phyloP scores from a whole-genome alignment of 2,888 invertebrate genomes.

The Eulithis testata region DNA sequence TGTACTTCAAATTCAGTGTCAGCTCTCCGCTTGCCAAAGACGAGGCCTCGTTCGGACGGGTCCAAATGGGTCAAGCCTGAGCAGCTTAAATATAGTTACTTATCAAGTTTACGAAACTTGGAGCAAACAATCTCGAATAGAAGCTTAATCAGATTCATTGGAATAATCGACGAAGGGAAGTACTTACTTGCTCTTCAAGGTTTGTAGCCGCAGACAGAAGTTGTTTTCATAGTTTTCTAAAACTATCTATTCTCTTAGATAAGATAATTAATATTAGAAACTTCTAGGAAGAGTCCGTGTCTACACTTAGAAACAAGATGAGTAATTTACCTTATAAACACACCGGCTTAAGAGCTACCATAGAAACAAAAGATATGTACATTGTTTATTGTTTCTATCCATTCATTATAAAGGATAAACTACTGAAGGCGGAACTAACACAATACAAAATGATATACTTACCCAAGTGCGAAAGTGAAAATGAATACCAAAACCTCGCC shows the following conservation, averaged over 20 bases:
- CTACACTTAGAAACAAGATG: too few species aligned
- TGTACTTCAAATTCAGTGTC: background rate
- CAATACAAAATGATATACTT: background rate
- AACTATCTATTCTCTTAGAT: too few species aligned
- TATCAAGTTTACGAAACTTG: slow-evolving; percentile 63
- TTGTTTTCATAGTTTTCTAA: too few species aligned
- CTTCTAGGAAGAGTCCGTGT: too few species aligned
- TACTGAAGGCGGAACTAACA: too few species aligned
- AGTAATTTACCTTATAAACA: too few species aligned
- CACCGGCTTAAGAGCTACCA: too few species aligned
- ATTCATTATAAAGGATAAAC: too few species aligned
- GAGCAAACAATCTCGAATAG: slow-evolving; percentile 77
- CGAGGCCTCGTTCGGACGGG: slow-evolving; percentile 2
- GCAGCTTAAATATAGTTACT: slow-evolving; percentile 22
- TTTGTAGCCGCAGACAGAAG: too few species aligned
- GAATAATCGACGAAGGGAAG: slow-evolving; percentile 50
- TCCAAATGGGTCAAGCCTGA: slow-evolving; percentile 59
- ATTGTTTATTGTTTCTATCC: too few species aligned
- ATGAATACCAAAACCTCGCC: slow-evolving; percentile 8
- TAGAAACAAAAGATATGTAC: too few species aligned
- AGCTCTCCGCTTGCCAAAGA: slow-evolving; percentile 8
- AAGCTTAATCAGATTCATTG: slow-evolving; percentile 68
- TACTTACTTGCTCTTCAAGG: background rate
- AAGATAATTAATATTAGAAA: too few species aligned
- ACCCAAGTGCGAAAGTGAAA: background rate